phyloP scores from a whole-genome alignment of 2,113 vertebrate genomes.

The Nycticebus coucang region DNA sequence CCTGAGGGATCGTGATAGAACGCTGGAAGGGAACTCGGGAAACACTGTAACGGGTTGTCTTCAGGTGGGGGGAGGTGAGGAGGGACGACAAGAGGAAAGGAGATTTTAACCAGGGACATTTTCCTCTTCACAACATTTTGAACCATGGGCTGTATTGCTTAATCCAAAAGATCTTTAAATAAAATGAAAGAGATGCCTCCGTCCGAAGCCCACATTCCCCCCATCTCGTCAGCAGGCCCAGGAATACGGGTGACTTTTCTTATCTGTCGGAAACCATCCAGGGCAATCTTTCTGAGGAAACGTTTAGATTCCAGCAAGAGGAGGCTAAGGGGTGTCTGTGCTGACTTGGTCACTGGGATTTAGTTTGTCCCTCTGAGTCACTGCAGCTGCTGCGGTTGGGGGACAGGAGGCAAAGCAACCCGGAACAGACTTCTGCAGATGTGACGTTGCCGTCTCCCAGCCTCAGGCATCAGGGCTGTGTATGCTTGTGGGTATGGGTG shows the following conservation, averaged over 20 bases:
- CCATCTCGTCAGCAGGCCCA: rapidly evolving
- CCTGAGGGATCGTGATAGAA: rapidly evolving
- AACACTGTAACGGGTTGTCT: rapidly evolving
- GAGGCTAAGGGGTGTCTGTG: neutral
- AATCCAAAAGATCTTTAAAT: neutral
- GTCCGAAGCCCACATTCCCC: neutral
- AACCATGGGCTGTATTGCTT: neutral
- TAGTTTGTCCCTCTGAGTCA: neutral
- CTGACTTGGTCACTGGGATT: neutral
- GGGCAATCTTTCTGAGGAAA: neutral
- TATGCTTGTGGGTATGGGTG: rapidly evolving
- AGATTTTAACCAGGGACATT: neutral
- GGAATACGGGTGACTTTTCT: neutral
- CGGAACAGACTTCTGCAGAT: neutral
- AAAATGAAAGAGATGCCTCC: neutral
- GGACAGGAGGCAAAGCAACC: neutral
- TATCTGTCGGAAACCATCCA: neutral
- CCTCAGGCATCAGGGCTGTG: neutral
- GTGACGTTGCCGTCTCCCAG: neutral
- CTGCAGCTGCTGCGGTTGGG: neutral
- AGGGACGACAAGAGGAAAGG: neutral
- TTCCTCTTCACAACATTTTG: neutral
- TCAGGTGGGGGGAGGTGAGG: neutral
- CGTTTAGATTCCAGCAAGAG: neutral
- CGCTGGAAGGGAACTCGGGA: neutral